Percentiles rank a stretch among this genome's conserved stretches.
These are phyloP conservation scores for Entelurus aequoreus DNA, from an alignment of 2,113 vertebrate species.

Conservation along the genomic window DNA sequence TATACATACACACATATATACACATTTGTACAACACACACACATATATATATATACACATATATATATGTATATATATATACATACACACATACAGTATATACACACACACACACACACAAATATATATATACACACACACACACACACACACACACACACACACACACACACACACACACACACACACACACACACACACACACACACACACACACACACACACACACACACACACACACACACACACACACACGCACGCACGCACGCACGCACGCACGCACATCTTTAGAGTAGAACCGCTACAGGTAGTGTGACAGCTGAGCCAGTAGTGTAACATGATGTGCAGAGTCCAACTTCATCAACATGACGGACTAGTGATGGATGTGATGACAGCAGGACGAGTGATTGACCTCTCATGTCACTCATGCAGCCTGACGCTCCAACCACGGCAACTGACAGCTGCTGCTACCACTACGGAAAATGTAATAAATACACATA, in stretches of 20 bases:
- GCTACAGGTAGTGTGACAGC: constrained; percentile 42
- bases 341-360: constrained; percentile 46
- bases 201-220: constrained; percentile 26
- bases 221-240: constrained; percentile 12
- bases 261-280: background rate
- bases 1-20: too few relatives aligned
- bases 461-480: too few relatives aligned
- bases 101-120: too few relatives aligned
- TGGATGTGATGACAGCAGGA: constrained; percentile 48
- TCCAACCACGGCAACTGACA: too few relatives aligned
- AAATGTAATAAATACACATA: too few relatives aligned
- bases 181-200: constrained; percentile 26
- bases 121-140: constrained; percentile 14
- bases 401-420: constrained; percentile 49
- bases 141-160: constrained; percentile 28
- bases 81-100: too few relatives aligned
- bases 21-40: too few relatives aligned
- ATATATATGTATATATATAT: too few relatives aligned
- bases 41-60: too few relatives aligned
- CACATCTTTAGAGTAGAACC: constrained; percentile 37
- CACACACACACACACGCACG: constrained; percentile 11
- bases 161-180: constrained; percentile 33
- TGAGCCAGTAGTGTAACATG: constrained; percentile 25
- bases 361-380: constrained; percentile 29
- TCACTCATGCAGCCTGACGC: constrained; percentile 11